Base-by-base conservation (phyloP, 2,888 invertebrate genomes). In the Tipula lateralis region DNA sequence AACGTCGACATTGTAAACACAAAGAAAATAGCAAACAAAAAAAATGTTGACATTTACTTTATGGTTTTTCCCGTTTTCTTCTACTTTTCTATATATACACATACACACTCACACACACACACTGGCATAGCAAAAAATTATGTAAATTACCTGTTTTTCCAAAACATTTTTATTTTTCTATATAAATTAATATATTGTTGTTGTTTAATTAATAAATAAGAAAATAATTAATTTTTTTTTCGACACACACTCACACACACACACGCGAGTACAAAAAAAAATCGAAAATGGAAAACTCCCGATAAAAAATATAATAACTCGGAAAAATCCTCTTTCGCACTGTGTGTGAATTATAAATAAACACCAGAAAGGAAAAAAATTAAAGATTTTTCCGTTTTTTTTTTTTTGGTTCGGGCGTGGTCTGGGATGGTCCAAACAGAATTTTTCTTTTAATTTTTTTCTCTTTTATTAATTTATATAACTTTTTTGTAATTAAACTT, bases 351-450 rank as follows among this genome's bases (percentile, higher is more conserved):
- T 66, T 66, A 66, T 66, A 66, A 66, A 66, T 66, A 66, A 66
- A 66, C 66, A 66, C 66, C 66, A 66, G 66, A 66, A 66, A 9
- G 24, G 24, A 66, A 66, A 66, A 66, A 66, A 66, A 66, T 13
- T 66, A 66, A 66, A 66, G 66, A 66, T 66, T 66, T 66, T 66
- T 66, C 66, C 66, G 66, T 66, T 83, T 83, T 34, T 36, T n/a
- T n/a, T n/a, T n/a, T n/a, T n/a, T n/a, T n/a, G n/a, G 13, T 24
- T 34, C 32, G 83, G 83, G 83, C 34, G 83, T 83, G 83, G 83
- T 83, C 83, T 32, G 32, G 32, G 83, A 34, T 83, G 83, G 83
- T 83, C 83, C 83, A 83, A 83, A 34, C 24, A 66, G 9, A 66
- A 66, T 66, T 19, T 44, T 44, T 44, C n/a, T 44, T 16, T 50